Evolutionary conservation across 1,140 invertebrate genomes (phyloP).

Genomic region (honey bee (Apis mellifera)): DNA sequence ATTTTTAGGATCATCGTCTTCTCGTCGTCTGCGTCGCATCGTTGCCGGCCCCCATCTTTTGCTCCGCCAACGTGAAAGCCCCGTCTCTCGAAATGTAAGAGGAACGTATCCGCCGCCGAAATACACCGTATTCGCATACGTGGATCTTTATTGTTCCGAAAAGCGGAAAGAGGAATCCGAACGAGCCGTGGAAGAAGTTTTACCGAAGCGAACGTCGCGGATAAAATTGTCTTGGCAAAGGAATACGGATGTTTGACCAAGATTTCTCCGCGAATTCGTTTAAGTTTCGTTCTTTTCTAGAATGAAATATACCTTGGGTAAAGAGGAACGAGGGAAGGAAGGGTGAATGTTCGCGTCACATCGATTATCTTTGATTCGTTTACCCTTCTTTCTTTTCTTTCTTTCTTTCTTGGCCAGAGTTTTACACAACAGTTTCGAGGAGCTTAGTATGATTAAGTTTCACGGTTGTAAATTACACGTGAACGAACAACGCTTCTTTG

Average conservation of each 20-base stretch:
- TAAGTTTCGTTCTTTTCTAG: background rate
- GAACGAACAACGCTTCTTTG: conserved; percentile 43
- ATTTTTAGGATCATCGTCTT: background rate
- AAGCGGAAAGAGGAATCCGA: no score
- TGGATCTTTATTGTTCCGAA: background rate
- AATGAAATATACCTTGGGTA: background rate
- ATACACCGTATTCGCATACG: background rate
- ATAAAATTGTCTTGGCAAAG: background rate
- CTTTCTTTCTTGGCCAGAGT: no score
- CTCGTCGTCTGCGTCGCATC: no score
- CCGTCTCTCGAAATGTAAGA: background rate
- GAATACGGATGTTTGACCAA: background rate
- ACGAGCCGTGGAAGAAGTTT: background rate
- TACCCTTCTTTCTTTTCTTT: background rate
- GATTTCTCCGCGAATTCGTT: background rate
- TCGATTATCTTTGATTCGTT: conserved; percentile 25
- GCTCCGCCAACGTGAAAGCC: background rate
- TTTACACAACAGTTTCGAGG: background rate
- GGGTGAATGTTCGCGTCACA: background rate
- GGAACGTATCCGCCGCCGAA: background rate
- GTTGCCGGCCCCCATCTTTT: background rate
- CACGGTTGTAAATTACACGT: conserved; percentile 37
- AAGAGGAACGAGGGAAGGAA: background rate
- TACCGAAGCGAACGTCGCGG: no score
- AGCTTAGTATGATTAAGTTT: conserved; percentile 30